Evolutionary conservation across 1,140 invertebrate genomes (phyloP).

Genomic region (Zaprionus lachaisei): DNA sequence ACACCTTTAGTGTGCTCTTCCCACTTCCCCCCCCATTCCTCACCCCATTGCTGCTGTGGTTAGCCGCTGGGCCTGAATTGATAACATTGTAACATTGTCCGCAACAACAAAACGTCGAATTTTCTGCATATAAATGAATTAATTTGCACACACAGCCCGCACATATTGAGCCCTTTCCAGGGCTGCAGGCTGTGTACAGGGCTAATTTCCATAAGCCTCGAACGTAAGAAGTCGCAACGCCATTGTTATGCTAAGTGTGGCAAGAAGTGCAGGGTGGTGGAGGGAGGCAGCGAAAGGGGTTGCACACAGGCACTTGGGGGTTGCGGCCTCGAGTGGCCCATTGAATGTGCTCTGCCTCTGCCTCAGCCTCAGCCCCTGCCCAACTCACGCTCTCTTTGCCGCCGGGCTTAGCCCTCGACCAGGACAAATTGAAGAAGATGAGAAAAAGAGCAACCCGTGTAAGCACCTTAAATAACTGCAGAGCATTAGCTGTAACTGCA

Average conservation of each 20-base stretch:
- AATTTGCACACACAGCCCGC: conserved; percentile 67
- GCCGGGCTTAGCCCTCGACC: conserved; percentile 74
- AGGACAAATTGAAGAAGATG: conserved; percentile 63
- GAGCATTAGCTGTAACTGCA: conserved; percentile 48
- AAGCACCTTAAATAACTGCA: conserved; percentile 76
- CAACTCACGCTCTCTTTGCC: conserved; percentile 32
- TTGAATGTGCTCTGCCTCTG: background rate
- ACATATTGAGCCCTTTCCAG: conserved; percentile 12
- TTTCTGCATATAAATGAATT: conserved; percentile 84
- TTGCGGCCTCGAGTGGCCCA: conserved; percentile 24
- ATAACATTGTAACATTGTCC: conserved; percentile 78
- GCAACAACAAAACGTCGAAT: conserved; percentile 65
- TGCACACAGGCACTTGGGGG: conserved; percentile 37
- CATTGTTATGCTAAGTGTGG: conserved; percentile 77
- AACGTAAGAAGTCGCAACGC: conserved; percentile 70
- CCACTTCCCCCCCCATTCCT: background rate
- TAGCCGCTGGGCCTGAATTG: conserved; percentile 74
- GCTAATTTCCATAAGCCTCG: conserved; percentile 79
- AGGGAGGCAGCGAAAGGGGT: background rate
- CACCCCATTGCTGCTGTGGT: conserved; percentile 24
- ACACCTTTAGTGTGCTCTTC: conserved; percentile 24
- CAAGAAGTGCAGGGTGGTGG: background rate
- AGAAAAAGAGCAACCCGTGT: conserved; percentile 70
- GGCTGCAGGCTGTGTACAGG: conserved; percentile 69
- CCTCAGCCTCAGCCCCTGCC: background rate